Evolutionary conservation across 2,113 vertebrate genomes (phyloP).

Genomic region (Coptodon bakossiorum): DNA sequence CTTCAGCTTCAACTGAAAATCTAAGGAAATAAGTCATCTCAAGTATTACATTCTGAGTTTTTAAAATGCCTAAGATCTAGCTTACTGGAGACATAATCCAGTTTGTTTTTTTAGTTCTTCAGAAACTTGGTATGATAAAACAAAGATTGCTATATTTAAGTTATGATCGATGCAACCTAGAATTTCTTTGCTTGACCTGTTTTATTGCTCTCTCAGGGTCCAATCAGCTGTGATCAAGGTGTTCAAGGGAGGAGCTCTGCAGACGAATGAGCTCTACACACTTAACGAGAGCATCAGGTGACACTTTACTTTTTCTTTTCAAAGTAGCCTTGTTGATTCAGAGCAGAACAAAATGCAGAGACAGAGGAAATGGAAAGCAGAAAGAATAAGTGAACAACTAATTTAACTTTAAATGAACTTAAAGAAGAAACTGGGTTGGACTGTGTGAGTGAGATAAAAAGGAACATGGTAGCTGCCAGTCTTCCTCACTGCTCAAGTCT

Average conservation of each 20-base stretch:
- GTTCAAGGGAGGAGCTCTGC: conserved; percentile 86
- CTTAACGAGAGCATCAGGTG: conserved; percentile 96
- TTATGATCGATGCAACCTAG: background rate
- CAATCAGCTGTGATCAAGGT: conserved; percentile 94
- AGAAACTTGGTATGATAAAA: background rate
- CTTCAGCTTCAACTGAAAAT: background rate
- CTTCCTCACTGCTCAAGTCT: background rate
- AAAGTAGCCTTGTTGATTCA: background rate
- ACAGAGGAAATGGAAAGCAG: background rate
- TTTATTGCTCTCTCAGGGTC: conserved; percentile 70
- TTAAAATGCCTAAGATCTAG: background rate
- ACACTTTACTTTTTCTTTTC: background rate
- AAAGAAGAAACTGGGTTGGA: background rate
- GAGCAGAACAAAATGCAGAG: background rate
- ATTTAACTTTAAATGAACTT: background rate
- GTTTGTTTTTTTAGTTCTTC: background rate
- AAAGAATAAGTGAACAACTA: background rate
- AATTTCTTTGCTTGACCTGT: background rate
- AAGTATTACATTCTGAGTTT: background rate
- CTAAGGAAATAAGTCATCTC: background rate
- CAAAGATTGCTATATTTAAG: background rate
- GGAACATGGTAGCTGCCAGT: background rate
- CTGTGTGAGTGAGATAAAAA: background rate
- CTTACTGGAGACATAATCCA: background rate
- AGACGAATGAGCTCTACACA: conserved; percentile 83